These are phyloP conservation scores for Cylas formicarius DNA, from an alignment of 1,140 invertebrate genomes.

Conservation along the genomic window DNA sequence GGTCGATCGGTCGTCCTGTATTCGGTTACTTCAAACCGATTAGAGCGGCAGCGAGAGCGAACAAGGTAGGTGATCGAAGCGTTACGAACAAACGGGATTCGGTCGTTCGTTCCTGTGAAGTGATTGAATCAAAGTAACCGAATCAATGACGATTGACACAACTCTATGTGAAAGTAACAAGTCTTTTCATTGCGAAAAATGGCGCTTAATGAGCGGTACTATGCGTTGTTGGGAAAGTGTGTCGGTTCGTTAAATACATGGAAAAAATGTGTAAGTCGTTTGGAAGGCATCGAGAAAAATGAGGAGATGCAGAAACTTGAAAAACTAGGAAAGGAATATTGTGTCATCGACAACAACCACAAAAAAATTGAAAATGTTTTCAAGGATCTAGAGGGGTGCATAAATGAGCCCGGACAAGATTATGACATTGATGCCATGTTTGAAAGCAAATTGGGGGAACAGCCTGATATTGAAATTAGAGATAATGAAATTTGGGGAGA, in stretches of 20 bases:
- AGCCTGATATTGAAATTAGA: slow-evolving; percentile 12
- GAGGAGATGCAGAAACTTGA: slow-evolving; percentile 18
- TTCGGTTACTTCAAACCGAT: too few relatives aligned
- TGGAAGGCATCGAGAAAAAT: slow-evolving; percentile 15
- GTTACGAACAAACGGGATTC: too few relatives aligned
- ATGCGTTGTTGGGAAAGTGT: slow-evolving; percentile 19
- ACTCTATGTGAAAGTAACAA: too few relatives aligned
- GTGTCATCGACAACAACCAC: slow-evolving; percentile 18
- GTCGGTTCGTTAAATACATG: slow-evolving; percentile 26
- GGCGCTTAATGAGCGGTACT: slow-evolving; percentile 17
- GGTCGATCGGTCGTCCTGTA: too few relatives aligned
- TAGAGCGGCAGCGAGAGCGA: too few relatives aligned
- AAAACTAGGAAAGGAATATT: slow-evolving; percentile 23
- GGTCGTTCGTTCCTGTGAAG: too few relatives aligned
- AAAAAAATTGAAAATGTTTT: slow-evolving; percentile 19
- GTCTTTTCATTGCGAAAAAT: slow-evolving; percentile 10
- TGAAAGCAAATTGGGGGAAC: slow-evolving; percentile 15
- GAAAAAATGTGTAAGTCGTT: slow-evolving; percentile 25
- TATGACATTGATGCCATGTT: slow-evolving; percentile 26
- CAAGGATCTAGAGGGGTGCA: slow-evolving; percentile 16
- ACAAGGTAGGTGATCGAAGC: too few relatives aligned
- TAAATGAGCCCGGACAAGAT: slow-evolving; percentile 14
- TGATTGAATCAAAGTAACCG: too few relatives aligned
- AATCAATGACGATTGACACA: too few relatives aligned
- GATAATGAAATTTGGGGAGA: slow-evolving; percentile 23